Conservation (phyloP, 2,113 vertebrate genomes). For the Lagopus muta region DNA sequence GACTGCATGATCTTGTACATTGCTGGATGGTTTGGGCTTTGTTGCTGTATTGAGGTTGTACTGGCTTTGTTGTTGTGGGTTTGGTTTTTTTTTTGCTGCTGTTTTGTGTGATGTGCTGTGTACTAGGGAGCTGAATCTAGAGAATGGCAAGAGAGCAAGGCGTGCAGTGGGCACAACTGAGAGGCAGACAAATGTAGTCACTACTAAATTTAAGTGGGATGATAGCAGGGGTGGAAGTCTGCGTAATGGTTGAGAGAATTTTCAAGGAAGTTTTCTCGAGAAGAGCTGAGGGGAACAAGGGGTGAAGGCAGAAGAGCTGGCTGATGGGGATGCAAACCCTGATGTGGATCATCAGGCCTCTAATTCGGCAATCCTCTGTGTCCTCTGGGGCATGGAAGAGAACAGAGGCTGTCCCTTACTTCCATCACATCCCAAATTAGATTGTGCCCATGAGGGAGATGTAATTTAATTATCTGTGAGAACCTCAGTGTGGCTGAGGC, state of each 20-base stretch:
- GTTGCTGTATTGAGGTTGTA: not conserved
- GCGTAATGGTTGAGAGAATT: not conserved
- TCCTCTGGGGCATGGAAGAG: not conserved
- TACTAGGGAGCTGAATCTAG: not conserved
- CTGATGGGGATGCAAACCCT: not conserved
- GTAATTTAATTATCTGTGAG: slow-evolving; percentile 34
- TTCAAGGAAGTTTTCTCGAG: not conserved
- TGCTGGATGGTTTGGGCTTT: not conserved
- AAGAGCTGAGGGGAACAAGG: not conserved
- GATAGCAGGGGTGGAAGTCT: not conserved
- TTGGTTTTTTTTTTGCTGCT: not conserved
- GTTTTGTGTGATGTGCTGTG: not conserved
- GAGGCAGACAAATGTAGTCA: not conserved
- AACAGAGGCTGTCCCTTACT: not conserved
- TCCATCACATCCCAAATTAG: slow-evolving; percentile 32
- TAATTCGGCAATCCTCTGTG: not conserved
- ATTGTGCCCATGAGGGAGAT: slow-evolving; percentile 9
- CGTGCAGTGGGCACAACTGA: not conserved
- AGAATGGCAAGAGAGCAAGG: rapidly evolving
- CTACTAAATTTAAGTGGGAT: not conserved
- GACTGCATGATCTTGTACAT: not conserved
- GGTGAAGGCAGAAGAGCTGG: not conserved
- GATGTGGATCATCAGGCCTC: not conserved
- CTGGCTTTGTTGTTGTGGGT: not conserved
- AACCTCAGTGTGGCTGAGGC: not conserved